Evolutionary conservation across 2,113 vertebrate species (phyloP).

Genomic region (Bettongia penicillata): DNA sequence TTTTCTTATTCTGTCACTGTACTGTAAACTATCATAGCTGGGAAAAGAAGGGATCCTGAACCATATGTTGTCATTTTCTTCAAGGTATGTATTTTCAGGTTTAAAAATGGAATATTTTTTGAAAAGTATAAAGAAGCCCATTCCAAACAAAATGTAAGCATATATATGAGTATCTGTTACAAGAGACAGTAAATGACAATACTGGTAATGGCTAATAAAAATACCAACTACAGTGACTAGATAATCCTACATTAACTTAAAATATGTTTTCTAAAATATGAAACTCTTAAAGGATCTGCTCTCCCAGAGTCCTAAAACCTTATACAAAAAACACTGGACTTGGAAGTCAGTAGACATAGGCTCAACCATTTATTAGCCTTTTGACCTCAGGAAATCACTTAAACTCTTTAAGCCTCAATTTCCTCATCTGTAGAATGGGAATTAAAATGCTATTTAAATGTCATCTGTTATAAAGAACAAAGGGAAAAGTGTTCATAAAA

Average conservation of each 20-base stretch:
- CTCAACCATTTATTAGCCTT: background rate
- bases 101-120: slow-evolving; percentile 14
- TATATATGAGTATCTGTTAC: slow-evolving; percentile 32
- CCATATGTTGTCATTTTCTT: slow-evolving; percentile 59
- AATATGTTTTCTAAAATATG: background rate
- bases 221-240: background rate
- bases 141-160: slow-evolving; percentile 26
- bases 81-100: slow-evolving; percentile 36
- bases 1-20: slow-evolving; percentile 82
- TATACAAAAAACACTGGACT: background rate
- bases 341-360: background rate
- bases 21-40: slow-evolving; percentile 72
- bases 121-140: slow-evolving; percentile 8
- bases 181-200: slow-evolving; percentile 32
- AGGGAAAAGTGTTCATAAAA: background rate
- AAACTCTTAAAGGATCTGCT: background rate
- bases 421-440: background rate
- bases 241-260: background rate
- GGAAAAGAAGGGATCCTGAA: slow-evolving; percentile 66
- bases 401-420: background rate
- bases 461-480: background rate
- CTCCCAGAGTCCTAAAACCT: background rate
- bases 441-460: background rate
- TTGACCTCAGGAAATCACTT: background rate
- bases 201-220: background rate